These are phyloP conservation scores for Salvelinus sp. DNA, from an alignment of 2,113 vertebrate species.

Conservation along the genomic window DNA sequence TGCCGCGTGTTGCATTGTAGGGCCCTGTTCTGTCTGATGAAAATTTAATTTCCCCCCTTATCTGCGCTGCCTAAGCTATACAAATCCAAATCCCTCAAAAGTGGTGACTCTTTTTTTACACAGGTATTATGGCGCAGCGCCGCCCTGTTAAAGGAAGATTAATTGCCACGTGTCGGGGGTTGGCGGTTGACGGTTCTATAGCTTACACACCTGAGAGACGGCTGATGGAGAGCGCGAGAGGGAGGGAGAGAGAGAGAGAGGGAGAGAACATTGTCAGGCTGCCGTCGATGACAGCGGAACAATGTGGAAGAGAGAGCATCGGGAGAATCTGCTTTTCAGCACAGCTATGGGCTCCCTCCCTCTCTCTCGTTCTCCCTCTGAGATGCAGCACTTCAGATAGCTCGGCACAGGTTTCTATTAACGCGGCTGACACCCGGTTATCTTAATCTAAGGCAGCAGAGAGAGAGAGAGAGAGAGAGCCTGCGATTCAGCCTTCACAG, in stretches of 20 bases:
- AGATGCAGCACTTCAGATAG: conserved; percentile 67
- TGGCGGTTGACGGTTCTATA: conserved; percentile 85
- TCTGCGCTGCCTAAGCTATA: conserved; percentile 89
- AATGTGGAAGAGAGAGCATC: conserved; percentile 81
- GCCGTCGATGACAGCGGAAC: conserved; percentile 85
- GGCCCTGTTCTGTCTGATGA: conserved; percentile 88
- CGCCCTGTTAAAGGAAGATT: conserved; percentile 83
- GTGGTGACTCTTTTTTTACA: conserved; percentile 91
- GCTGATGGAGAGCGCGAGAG: conserved; percentile 80
- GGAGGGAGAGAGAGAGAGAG: conserved; percentile 3
- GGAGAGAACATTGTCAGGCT: conserved; percentile 94
- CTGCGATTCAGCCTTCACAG: conserved; percentile 40
- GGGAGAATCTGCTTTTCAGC: conserved; percentile 77
- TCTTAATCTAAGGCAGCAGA: conserved; percentile 71
- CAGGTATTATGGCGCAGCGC: conserved; percentile 90
- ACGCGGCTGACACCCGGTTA: conserved; percentile 74
- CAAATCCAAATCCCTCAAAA: conserved; percentile 98
- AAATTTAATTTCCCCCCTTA: conserved; percentile 99
- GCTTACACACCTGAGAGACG: conserved; percentile 82
- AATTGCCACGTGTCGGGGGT: conserved; percentile 86
- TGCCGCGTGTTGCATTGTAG: conserved; percentile 83
- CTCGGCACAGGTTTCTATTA: conserved; percentile 83
- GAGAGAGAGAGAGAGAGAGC: conserved; percentile 17
- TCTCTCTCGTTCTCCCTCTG: conserved; percentile 9
- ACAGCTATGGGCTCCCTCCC: conserved; percentile 48